These are phyloP conservation scores for Parnassius smintheus DNA, from an alignment of 2,888 invertebrate genomes.

Conservation along the genomic window DNA sequence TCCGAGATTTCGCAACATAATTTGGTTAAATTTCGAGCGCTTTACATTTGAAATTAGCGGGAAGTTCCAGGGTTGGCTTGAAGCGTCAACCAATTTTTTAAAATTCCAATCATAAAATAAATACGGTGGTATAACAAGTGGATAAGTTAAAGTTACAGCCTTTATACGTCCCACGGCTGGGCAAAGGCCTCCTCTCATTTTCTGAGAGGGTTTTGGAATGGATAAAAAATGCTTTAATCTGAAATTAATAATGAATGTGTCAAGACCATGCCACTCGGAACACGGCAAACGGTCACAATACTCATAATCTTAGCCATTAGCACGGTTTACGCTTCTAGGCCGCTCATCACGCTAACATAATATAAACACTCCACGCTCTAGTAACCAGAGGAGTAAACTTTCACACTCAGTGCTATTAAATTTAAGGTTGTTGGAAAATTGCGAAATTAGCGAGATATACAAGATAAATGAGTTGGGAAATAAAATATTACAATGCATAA, in stretches of 20 bases:
- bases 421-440: conserved; percentile 17
- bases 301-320: background rate
- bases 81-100: too few species aligned
- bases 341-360: conserved; percentile 25
- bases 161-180: too few species aligned
- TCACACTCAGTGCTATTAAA: conserved; percentile 14
- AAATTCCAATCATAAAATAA: background rate
- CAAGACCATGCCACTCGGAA: too few species aligned
- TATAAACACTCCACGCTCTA: conserved; percentile 61
- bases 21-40: too few species aligned
- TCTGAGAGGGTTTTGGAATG: too few species aligned
- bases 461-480: conserved; percentile 3
- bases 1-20: too few species aligned
- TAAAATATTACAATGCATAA: background rate
- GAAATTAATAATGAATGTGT: too few species aligned
- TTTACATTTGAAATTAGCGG: too few species aligned
- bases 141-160: background rate
- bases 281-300: too few species aligned
- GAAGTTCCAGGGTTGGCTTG: too few species aligned
- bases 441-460: conserved; percentile 22
- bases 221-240: too few species aligned
- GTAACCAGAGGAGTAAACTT: conserved; percentile 47
- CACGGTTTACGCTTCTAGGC: background rate
- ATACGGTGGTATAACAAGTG: background rate
- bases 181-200: too few species aligned